These are phyloP conservation scores for Xiphophorus couchianus DNA, from an alignment of 2,113 vertebrate species.

Conservation along the genomic window DNA sequence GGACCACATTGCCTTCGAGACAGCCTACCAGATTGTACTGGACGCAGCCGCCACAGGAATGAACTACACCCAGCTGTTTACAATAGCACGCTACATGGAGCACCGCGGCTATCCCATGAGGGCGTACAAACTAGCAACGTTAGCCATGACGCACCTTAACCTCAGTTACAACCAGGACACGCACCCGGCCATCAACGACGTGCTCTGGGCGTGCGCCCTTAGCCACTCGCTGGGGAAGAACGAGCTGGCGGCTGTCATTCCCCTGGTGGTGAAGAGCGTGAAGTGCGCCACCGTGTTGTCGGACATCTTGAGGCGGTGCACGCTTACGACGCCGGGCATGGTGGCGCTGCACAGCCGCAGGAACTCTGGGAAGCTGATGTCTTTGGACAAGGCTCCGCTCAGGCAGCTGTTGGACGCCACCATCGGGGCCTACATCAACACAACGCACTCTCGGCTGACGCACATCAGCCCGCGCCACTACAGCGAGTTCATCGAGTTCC, in stretches of 20 bases:
- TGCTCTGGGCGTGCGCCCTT: slow-evolving; percentile 96
- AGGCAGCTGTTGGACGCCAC: slow-evolving; percentile 73
- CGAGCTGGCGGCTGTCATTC: slow-evolving; percentile 94
- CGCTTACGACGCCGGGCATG: slow-evolving; percentile 85
- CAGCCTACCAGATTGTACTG: slow-evolving; percentile 95
- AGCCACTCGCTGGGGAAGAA: slow-evolving; percentile 97
- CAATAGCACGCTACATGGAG: slow-evolving; percentile 98
- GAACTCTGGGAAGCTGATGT: slow-evolving; percentile 71
- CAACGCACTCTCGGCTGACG: slow-evolving; percentile 67
- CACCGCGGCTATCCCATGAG: slow-evolving; percentile 85
- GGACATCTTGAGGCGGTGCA: slow-evolving; percentile 95
- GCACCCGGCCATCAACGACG: slow-evolving; percentile 95
- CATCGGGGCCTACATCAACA: slow-evolving; percentile 73
- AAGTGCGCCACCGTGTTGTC: slow-evolving; percentile 95
- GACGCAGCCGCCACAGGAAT: slow-evolving; percentile 92
- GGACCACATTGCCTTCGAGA: slow-evolving; percentile 97
- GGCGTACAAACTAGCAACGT: slow-evolving; percentile 68
- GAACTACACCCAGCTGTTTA: slow-evolving; percentile 96
- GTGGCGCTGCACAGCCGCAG: slow-evolving; percentile 68
- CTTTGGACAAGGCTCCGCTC: slow-evolving; percentile 70
- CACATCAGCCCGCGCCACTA: slow-evolving; percentile 75
- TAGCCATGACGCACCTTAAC: slow-evolving; percentile 71
- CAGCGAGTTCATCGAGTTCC: slow-evolving; percentile 75
- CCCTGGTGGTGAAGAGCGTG: slow-evolving; percentile 95
- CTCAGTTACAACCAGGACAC: slow-evolving; percentile 88